These are phyloP conservation scores for Cladorhizidae sp. DNA, from an alignment of 37 sponge, comb jelly and placozoan species.

Conservation along the genomic window DNA sequence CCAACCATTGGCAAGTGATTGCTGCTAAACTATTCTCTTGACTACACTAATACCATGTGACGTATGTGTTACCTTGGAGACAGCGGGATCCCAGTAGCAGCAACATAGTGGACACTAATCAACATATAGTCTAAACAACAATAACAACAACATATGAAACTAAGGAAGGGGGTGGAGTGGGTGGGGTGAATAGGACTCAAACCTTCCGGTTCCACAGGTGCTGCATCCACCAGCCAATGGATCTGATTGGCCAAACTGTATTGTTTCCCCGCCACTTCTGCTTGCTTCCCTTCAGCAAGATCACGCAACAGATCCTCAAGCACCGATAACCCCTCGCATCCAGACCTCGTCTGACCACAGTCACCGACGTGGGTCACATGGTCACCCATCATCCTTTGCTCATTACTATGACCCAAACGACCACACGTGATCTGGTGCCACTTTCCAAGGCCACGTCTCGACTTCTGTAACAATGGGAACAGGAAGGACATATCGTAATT, in stretches of 20 bases:
- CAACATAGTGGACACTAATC: slow-evolving; percentile 26
- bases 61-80: slow-evolving; percentile 21
- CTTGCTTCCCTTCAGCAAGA: background rate
- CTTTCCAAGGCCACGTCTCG: background rate
- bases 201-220: slow-evolving; percentile 32
- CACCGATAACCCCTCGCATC: background rate
- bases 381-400: background rate
- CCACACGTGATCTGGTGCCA: background rate
- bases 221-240: slow-evolving; percentile 37
- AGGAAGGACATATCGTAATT: too few species aligned
- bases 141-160: background rate
- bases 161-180: background rate
- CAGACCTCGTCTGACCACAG: background rate
- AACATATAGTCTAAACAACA: slow-evolving; percentile 1
- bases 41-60: too few species aligned
- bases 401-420: background rate
- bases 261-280: background rate
- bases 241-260: slow-evolving; percentile 25
- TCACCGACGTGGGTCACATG: background rate
- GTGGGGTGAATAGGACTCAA: background rate
- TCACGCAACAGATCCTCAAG: background rate
- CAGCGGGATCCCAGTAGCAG: background rate
- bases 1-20: too few species aligned
- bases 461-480: background rate
- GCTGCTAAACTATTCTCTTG: too few species aligned